phyloP scores from a whole-genome alignment of 2,888 invertebrate species.

The Synanthedon formicaeformis region DNA sequence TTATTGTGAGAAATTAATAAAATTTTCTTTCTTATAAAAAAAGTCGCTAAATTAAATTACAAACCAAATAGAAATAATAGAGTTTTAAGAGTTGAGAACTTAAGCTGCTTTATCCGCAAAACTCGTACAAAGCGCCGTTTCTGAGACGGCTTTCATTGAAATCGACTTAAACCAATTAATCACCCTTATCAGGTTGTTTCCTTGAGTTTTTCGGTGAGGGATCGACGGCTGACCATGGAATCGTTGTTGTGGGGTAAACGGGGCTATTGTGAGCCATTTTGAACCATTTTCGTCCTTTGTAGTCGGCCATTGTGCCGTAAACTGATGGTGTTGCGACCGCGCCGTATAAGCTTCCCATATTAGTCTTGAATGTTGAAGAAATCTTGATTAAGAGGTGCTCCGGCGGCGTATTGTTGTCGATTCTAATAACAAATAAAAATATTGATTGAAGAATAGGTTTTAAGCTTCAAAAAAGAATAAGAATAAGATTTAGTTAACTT shows the following conservation, averaged over 20 bases:
- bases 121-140: constrained; percentile 30
- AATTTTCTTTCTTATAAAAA: too few relatives aligned
- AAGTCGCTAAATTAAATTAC: too few relatives aligned
- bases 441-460: too few relatives aligned
- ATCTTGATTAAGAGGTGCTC: constrained; percentile 7
- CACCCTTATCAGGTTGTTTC: constrained; percentile 64
- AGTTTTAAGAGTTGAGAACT: constrained; percentile 1
- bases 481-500: too few relatives aligned
- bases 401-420: too few relatives aligned
- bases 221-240: constrained; percentile 49
- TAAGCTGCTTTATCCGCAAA: constrained; percentile 31
- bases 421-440: too few relatives aligned
- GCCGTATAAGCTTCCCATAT: constrained; percentile 47
- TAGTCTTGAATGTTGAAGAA: constrained; percentile 27
- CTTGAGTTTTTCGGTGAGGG: constrained; percentile 50
- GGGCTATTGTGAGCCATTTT: constrained; percentile 36
- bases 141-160: constrained; percentile 56
- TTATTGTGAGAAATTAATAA: too few relatives aligned
- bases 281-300: constrained; percentile 40
- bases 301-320: constrained; percentile 44
- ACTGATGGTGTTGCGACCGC: constrained; percentile 49
- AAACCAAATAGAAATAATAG: too few relatives aligned
- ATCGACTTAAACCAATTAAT: constrained; percentile 66
- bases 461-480: too few relatives aligned
- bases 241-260: constrained; percentile 37